These are phyloP conservation scores for Diceros bicornis DNA, from an alignment of 2,797 vertebrate genomes.

Conservation along the genomic window DNA sequence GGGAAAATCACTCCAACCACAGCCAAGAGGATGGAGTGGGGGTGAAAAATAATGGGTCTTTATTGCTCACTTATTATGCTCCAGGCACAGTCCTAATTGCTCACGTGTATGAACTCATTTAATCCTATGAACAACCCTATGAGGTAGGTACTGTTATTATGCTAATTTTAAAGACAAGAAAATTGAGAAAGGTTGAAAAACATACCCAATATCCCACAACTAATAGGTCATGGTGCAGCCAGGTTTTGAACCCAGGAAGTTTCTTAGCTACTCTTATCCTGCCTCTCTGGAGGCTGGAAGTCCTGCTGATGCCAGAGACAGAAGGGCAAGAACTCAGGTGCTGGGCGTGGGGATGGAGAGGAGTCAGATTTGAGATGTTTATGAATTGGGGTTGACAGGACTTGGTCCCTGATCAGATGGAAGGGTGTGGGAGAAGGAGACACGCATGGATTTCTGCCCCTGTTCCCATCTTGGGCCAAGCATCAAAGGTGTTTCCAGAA, in stretches of 20 bases:
- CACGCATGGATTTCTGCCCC: fast-evolving
- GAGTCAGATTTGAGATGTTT: neutral
- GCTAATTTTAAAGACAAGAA: slow-evolving; percentile 49
- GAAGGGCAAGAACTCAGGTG: fast-evolving
- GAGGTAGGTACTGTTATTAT: neutral
- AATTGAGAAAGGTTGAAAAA: neutral
- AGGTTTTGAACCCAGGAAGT: neutral
- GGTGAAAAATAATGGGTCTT: fast-evolving
- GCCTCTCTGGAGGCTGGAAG: neutral
- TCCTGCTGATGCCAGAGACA: fast-evolving
- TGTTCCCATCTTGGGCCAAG: no score
- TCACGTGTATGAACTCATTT: neutral
- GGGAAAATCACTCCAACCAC: neutral
- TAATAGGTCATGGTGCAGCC: neutral
- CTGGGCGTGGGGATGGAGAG: neutral
- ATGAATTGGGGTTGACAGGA: no score
- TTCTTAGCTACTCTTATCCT: fast-evolving
- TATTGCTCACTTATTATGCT: neutral
- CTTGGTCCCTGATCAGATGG: fast-evolving
- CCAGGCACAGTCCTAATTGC: neutral
- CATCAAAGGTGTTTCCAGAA: neutral
- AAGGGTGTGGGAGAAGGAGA: neutral
- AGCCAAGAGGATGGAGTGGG: fast-evolving
- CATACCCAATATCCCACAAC: neutral
- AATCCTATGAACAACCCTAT: neutral